Base-by-base conservation (phyloP, 2,888 invertebrate species). In the Ornithoptera alexandrae region DNA sequence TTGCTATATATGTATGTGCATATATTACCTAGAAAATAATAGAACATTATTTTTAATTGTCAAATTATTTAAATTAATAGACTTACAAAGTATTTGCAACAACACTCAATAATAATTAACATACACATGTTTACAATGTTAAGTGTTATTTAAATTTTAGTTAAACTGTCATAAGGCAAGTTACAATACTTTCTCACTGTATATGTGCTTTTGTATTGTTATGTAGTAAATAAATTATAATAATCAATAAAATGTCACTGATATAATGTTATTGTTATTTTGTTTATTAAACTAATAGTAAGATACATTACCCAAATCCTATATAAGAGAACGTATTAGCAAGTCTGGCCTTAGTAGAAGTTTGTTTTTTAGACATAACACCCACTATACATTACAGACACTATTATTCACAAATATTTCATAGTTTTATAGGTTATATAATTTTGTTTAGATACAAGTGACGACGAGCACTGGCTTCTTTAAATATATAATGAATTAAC, bases 351-450 rank as follows among this genome's bases (percentile, higher is more conserved):
- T 1, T 46, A 42, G 5, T 12, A 61, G 2, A 2, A 46, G 20
- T 36, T 57, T 56, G 36, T 56, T 64, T 39, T 1, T 7, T 57
- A 30, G 20, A 59, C 30, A 24, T 56, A 62, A 62, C 62, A 68
- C 62, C 0, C 24, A 66, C 50, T 60, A 60, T 24, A 62, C 42
- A 62, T 62, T 42, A 59, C 59, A 65, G 10, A 30, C 60, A 57
- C 22, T 24, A 58, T 42, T 20, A 42, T 46, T 50, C 58, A 64
- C 60, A 60, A 53, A 66, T 50, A 60, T 58, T 59, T 42, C 65
- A 66, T 24, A 17, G 30, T 42, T 68, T 68, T 68, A 64, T 53
- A 68, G 68, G 68, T 68, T 68, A 68, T 50, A 30, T 68, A 59
- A 64, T 60, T 68, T 24, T 50, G 22, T 60, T 59, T n/a, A 62